Percentiles rank a stretch among this genome's conserved stretches.
Evolutionary conservation across 2,797 vertebrate genomes (phyloP).

Genomic region (Sebastes aleutianus): DNA sequence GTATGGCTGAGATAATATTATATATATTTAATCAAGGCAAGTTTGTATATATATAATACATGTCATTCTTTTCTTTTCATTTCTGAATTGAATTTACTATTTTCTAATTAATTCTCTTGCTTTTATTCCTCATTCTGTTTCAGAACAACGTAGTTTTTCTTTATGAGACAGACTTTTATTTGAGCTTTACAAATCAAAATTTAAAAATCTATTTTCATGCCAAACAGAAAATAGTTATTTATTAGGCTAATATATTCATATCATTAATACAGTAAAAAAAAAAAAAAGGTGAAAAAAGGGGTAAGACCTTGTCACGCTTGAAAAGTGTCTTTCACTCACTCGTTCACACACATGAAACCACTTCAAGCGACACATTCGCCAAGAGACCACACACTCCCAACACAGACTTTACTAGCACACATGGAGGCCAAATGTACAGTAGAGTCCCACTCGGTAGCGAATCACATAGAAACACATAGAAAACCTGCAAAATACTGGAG

Average conservation of each 20-base stretch:
- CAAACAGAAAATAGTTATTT: neutral
- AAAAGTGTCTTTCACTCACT: slow-evolving; percentile 15
- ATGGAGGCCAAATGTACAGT: slow-evolving; percentile 74
- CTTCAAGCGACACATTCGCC: slow-evolving; percentile 41
- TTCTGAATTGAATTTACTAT: neutral
- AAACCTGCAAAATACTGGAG: neutral
- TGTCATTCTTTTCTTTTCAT: neutral
- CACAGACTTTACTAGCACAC: slow-evolving; percentile 61
- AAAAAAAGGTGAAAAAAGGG: neutral
- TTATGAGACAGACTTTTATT: neutral
- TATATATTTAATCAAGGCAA: neutral
- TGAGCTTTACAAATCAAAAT: fast-evolving
- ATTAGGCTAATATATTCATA: neutral
- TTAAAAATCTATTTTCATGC: neutral
- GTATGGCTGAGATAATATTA: neutral
- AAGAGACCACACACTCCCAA: slow-evolving; percentile 56
- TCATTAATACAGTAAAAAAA: neutral
- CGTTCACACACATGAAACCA: slow-evolving; percentile 49
- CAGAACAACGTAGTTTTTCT: neutral
- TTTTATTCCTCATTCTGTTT: neutral
- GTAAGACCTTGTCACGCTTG: neutral
- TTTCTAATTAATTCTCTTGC: neutral
- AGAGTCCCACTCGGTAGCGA: slow-evolving; percentile 22
- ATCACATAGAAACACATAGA: neutral
- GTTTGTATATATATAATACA: neutral